A percentile compares a stretch with the other conserved stretches of the same genome.
Evolutionary conservation across 2,113 vertebrate genomes (phyloP).

Genomic region (Craseonycteris thonglongyai): DNA sequence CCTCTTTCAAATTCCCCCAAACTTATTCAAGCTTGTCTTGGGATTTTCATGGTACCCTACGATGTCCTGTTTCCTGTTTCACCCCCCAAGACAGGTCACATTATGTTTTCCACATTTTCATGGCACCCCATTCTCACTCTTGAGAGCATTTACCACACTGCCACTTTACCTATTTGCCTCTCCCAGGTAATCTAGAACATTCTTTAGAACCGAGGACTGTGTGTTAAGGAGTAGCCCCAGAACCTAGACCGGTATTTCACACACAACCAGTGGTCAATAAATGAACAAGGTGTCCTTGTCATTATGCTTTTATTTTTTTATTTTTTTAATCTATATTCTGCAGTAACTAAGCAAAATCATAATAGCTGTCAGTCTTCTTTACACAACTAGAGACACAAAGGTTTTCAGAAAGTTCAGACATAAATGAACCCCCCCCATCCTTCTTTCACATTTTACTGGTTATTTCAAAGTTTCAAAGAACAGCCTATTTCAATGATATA

Average conservation of each 20-base stretch:
- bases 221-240: not conserved
- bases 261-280: slow-evolving; percentile 21
- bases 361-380: not conserved
- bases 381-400: slow-evolving; percentile 25
- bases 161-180: not conserved
- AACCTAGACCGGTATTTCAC: not conserved
- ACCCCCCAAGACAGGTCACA: not conserved
- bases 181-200: not conserved
- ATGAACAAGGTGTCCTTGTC: not conserved
- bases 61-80: not conserved
- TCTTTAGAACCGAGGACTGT: not conserved
- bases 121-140: not conserved
- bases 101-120: not conserved
- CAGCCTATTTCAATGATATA: not conserved
- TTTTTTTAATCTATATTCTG: slow-evolving; percentile 11
- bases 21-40: not conserved
- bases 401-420: not conserved
- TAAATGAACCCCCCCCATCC: not conserved
- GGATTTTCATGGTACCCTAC: not conserved
- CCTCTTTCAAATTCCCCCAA: not conserved
- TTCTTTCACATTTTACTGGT: not conserved
- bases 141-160: not conserved
- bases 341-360: not conserved
- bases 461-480: slow-evolving; percentile 35
- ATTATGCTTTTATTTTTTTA: slow-evolving; percentile 47